phyloP scores from a whole-genome alignment of 2,113 vertebrate species.

The Pseudorasbora parva region DNA sequence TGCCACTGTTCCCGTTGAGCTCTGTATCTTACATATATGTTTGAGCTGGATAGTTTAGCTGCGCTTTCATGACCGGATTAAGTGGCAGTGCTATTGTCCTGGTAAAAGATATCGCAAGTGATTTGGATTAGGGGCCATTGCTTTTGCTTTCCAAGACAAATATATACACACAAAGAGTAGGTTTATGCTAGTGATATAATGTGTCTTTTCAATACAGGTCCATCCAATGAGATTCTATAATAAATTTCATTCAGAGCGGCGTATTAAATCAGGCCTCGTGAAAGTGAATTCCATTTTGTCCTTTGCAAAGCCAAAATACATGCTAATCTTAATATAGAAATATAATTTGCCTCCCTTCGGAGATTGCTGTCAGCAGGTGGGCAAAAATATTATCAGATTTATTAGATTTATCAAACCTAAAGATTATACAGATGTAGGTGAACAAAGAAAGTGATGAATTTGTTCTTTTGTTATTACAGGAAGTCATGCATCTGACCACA shows the following conservation, averaged over 20 bases:
- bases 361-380: conserved; percentile 43
- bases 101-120: neutral
- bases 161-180: neutral
- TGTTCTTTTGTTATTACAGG: neutral
- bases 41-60: conserved; percentile 15
- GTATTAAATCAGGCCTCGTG: neutral
- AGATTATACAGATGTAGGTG: conserved; percentile 25
- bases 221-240: conserved; percentile 13
- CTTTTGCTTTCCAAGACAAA: conserved; percentile 18
- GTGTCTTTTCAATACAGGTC: neutral
- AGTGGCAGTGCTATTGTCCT: neutral
- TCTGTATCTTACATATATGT: neutral
- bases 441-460: neutral
- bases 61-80: neutral
- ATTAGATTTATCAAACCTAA: conserved; percentile 34
- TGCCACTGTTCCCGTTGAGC: conserved; percentile 36
- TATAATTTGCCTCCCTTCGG: conserved; percentile 29
- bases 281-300: neutral
- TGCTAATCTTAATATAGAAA: conserved; percentile 16
- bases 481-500: neutral
- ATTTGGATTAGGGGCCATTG: conserved; percentile 25
- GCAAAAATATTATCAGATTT: conserved; percentile 53
- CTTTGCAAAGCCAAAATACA: neutral
- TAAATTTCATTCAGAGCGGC: neutral
- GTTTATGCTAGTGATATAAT: neutral